Percentiles rank a stretch among this genome's conserved stretches.
These are phyloP conservation scores for Archips xylosteana DNA, from an alignment of 2,888 invertebrate genomes.

Conservation along the genomic window DNA sequence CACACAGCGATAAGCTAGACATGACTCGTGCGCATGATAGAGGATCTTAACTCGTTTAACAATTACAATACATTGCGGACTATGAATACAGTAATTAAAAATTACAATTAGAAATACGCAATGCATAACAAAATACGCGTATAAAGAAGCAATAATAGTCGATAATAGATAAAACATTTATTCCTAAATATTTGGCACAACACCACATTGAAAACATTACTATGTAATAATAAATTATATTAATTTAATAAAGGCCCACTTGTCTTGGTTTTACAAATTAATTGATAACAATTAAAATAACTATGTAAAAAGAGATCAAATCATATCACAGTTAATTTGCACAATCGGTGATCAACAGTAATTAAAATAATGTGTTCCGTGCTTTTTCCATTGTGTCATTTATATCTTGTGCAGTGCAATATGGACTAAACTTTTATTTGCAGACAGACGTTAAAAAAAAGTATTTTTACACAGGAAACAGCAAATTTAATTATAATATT, in stretches of 20 bases:
- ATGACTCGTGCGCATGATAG: background rate
- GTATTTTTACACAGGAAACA: background rate
- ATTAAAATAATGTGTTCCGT: background rate
- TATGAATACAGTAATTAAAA: background rate
- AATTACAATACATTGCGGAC: background rate
- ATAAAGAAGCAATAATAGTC: constrained; percentile 25
- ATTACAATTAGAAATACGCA: background rate
- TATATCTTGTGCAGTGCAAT: constrained; percentile 8
- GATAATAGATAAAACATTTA: constrained; percentile 45
- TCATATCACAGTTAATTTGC: constrained; percentile 56
- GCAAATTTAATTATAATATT: background rate
- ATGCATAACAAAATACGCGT: background rate
- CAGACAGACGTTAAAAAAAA: constrained; percentile 1
- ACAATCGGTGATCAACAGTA: background rate
- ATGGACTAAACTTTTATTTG: background rate
- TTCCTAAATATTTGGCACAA: constrained; percentile 48
- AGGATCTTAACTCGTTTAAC: background rate
- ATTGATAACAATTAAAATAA: constrained; percentile 33
- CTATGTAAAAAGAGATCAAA: constrained; percentile 55
- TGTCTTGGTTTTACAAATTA: constrained; percentile 27
- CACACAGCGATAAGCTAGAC: background rate
- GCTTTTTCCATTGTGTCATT: background rate
- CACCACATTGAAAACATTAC: constrained; percentile 42
- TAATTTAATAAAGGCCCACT: constrained; percentile 37
- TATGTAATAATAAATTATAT: constrained; percentile 36